Percentiles rank a stretch among this genome's conserved stretches.
These are phyloP conservation scores for Panzeria rudis DNA, from an alignment of 2,888 invertebrate species.

Conservation along the genomic window DNA sequence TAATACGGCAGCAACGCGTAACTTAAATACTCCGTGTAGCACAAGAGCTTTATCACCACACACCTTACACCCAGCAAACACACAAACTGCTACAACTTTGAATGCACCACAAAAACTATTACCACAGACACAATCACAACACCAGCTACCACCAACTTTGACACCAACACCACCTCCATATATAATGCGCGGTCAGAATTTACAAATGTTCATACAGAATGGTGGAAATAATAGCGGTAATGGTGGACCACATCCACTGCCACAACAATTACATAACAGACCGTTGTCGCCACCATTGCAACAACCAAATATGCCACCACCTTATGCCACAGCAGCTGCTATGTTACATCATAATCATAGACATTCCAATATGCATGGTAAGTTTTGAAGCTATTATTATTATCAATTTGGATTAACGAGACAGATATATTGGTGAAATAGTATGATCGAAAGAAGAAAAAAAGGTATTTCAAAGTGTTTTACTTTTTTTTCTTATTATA, in stretches of 20 bases:
- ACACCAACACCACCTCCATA: slow-evolving; percentile 74
- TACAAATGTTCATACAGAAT: slow-evolving; percentile 64
- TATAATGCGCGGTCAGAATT: slow-evolving; percentile 76
- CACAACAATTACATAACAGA: slow-evolving; percentile 74
- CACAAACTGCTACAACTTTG: slow-evolving; percentile 64
- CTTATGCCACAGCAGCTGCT: slow-evolving; percentile 69
- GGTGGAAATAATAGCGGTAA: slow-evolving; percentile 29
- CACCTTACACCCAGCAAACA: slow-evolving; percentile 76
- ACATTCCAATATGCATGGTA: slow-evolving; percentile 80
- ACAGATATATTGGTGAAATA: slow-evolving; percentile 2
- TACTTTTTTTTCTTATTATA: background rate
- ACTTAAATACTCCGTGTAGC: slow-evolving; percentile 77
- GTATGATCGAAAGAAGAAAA: background rate
- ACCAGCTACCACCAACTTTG: slow-evolving; percentile 72
- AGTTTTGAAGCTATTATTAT: slow-evolving; percentile 69
- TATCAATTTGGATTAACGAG: background rate
- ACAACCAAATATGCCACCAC: slow-evolving; percentile 71
- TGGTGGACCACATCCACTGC: slow-evolving; percentile 71
- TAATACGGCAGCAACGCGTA: slow-evolving; percentile 80
- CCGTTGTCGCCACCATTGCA: slow-evolving; percentile 73
- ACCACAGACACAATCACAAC: slow-evolving; percentile 69
- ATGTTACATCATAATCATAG: slow-evolving; percentile 73
- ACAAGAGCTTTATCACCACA: slow-evolving; percentile 76
- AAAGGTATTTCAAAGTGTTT: background rate
- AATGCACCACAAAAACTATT: slow-evolving; percentile 67